A percentile compares a stretch with the other conserved stretches of the same genome.
These are phyloP conservation scores for Sciaenops ocellatus DNA, from an alignment of 2,797 vertebrate species.

Conservation along the genomic window DNA sequence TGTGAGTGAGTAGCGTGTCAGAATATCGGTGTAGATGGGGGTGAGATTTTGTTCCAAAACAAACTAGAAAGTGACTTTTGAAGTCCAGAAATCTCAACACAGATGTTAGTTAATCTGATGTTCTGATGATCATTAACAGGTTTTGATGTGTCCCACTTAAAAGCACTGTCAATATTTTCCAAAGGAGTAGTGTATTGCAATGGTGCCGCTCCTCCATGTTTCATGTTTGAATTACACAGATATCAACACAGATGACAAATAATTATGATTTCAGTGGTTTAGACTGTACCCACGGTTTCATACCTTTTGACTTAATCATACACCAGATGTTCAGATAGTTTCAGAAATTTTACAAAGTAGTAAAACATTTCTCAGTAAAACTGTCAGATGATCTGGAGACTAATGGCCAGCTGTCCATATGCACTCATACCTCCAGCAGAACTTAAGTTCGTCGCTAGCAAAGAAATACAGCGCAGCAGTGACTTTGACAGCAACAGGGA, in stretches of 20 bases:
- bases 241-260: slow-evolving; percentile 23
- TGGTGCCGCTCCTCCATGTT: slow-evolving; percentile 1
- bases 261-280: slow-evolving; percentile 21
- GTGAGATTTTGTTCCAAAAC: slow-evolving; percentile 33
- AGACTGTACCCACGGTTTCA: slow-evolving; percentile 6
- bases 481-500: too few species aligned
- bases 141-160: slow-evolving; percentile 11
- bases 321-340: slow-evolving; percentile 20
- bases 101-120: slow-evolving; percentile 35
- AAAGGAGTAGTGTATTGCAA: slow-evolving; percentile 16
- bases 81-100: slow-evolving; percentile 30
- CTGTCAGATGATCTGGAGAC: too few species aligned
- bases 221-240: slow-evolving; percentile 5
- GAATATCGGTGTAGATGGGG: slow-evolving; percentile 8
- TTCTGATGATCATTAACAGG: slow-evolving; percentile 5
- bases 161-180: slow-evolving; percentile 20
- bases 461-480: too few species aligned
- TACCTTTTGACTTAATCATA: slow-evolving; percentile 24
- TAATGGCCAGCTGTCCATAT: too few species aligned
- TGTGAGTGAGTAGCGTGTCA: slow-evolving; percentile 38
- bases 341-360: not conserved
- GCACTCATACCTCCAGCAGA: too few species aligned
- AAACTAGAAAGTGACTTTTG: slow-evolving; percentile 28
- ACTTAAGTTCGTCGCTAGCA: too few species aligned
- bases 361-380: not conserved